Base-by-base conservation (phyloP, 1,140 invertebrate genomes). In the Sycophaga agraensis region DNA sequence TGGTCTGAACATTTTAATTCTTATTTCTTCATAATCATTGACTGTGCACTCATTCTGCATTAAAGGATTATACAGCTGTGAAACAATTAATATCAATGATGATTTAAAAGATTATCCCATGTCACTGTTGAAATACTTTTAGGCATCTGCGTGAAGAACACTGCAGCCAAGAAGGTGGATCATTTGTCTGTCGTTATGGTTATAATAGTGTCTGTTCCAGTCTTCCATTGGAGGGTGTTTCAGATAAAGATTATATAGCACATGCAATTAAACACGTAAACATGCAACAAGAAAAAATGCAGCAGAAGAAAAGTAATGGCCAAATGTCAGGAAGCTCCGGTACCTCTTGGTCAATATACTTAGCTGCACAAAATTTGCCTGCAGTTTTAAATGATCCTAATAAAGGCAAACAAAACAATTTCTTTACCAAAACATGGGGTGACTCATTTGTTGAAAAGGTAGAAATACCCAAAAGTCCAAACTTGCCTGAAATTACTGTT, bases 341-440 rank as follows among this genome's bases (percentile, higher is more conserved):
- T 0, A 17, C 46, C 4, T 82, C 86, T 53, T 92, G 90, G 90
- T 87, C 88, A 4, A 82, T 92, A 50, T 92, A 90, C 76, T 89
- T 87, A 6, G 89, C 94, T 24, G 87, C 91, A 19, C 94, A 97
- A 80, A 99, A 99, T 81, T 84, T 99, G 64, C 93, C 97, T 21
- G 94, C 96, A 50, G 94, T 97, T 56, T 84, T 99, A 24, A 97
- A 98, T 82, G 96, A 99, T 83, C 97, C 97, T 0, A 89, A 90
- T 48, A 88, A 89, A 69, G 90, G 92, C 54, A 94, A 93, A 78
- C 92, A 92, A 74, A 88, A 85, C 71, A 93, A 96, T 74, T 95
- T 99, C 70, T 96, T 99, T 71, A 97, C 96, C 1, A 95, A 94
- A 78, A 96, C 94, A 65, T 99, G 97, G 97, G 97, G 97, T 39